Evolutionary conservation across 2,113 vertebrate species (phyloP).

Genomic region (Mola mola): DNA sequence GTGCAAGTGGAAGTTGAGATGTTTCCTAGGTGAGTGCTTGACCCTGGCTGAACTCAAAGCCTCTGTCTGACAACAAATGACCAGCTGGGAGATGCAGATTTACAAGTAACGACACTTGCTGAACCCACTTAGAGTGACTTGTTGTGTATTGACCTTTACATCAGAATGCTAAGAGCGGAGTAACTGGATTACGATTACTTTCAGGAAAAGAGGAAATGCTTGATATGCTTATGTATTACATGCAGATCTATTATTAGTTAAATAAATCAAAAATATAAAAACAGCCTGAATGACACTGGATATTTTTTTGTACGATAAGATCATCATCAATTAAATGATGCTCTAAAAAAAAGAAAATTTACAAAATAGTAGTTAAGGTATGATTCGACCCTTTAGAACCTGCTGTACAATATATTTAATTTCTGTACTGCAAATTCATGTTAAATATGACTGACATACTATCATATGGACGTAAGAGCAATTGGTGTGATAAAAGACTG

Average conservation of each 20-base stretch:
- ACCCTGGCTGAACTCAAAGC: constrained; percentile 17
- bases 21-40: constrained; percentile 23
- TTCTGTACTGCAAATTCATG: background rate
- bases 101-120: background rate
- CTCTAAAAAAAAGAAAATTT: too few species aligned
- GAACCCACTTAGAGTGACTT: background rate
- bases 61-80: constrained; percentile 7
- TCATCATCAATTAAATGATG: too few species aligned
- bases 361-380: too few species aligned
- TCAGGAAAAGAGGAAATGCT: background rate
- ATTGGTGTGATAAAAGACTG: background rate
- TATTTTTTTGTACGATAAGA: too few species aligned
- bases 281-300: too few species aligned
- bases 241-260: too few species aligned
- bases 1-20: constrained; percentile 8
- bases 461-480: background rate
- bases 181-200: constrained; percentile 2
- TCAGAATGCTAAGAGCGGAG: background rate
- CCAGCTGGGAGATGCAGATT: background rate
- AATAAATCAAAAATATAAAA: too few species aligned
- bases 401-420: background rate
- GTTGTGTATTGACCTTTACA: background rate
- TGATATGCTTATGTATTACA: too few species aligned
- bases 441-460: background rate
- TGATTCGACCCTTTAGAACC: background rate